A percentile compares a stretch with the other conserved stretches of the same genome.
These are phyloP conservation scores for Cyphomyrmex costatus DNA, from an alignment of 1,140 invertebrate species.

Conservation along the genomic window DNA sequence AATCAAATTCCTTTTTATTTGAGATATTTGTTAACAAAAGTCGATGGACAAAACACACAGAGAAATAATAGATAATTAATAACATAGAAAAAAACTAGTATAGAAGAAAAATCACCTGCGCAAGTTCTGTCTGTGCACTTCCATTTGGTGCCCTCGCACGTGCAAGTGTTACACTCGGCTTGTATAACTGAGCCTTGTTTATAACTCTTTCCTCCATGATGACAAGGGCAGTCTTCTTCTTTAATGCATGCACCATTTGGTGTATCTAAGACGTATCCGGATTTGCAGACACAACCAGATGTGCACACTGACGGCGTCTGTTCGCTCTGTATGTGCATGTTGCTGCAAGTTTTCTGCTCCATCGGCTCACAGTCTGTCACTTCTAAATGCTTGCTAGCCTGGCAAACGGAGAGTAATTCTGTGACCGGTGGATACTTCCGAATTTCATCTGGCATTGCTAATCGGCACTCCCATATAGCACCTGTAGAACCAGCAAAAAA, in stretches of 20 bases:
- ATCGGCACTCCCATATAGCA: conserved; percentile 90
- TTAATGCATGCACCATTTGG: conserved; percentile 90
- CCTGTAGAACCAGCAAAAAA: conserved; percentile 50
- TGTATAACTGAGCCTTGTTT: conserved; percentile 91
- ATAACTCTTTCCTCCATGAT: conserved; percentile 94
- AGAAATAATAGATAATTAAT: neutral
- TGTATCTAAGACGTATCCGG: conserved; percentile 91
- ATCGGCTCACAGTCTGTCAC: conserved; percentile 92
- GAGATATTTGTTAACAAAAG: neutral
- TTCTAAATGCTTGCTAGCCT: conserved; percentile 88
- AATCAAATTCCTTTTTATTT: conserved; percentile 1
- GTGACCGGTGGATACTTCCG: conserved; percentile 88
- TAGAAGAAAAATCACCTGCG: conserved; percentile 71
- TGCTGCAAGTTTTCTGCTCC: conserved; percentile 93
- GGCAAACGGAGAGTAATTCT: conserved; percentile 89
- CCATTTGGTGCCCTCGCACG: conserved; percentile 90
- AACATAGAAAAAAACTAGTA: neutral
- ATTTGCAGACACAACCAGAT: conserved; percentile 92
- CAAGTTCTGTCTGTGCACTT: conserved; percentile 89
- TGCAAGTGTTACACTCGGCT: conserved; percentile 94
- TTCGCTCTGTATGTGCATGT: conserved; percentile 89
- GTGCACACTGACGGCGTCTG: conserved; percentile 88
- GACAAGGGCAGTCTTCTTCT: conserved; percentile 93
- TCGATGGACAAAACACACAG: neutral
- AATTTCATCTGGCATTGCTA: conserved; percentile 89